These are phyloP conservation scores for Oreortyx pictus DNA, from an alignment of 2,797 vertebrate species.

Conservation along the genomic window DNA sequence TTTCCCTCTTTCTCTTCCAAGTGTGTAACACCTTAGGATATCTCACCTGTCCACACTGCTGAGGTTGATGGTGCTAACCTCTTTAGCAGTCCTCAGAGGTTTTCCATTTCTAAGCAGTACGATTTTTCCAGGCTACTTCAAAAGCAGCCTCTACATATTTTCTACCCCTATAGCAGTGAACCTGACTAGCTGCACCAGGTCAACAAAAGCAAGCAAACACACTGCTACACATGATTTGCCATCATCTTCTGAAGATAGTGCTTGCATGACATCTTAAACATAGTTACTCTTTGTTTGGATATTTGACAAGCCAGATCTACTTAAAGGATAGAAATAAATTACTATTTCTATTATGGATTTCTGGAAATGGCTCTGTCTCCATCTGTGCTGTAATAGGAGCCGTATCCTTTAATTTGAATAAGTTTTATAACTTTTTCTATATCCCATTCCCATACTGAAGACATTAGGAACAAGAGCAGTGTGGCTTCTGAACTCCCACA, in stretches of 20 bases:
- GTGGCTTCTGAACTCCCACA: neutral
- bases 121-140: neutral
- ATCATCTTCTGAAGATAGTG: neutral
- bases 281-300: neutral
- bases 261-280: neutral
- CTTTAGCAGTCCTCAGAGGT: neutral
- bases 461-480: neutral
- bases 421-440: neutral
- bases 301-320: neutral
- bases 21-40: neutral
- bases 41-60: neutral
- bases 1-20: neutral
- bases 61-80: neutral
- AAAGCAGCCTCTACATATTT: neutral
- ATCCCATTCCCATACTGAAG: neutral
- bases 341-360: neutral
- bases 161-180: neutral
- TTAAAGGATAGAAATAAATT: neutral
- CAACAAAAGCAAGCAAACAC: neutral
- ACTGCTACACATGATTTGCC: neutral
- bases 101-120: neutral
- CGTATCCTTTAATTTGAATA: neutral
- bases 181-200: neutral
- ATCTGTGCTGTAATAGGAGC: rapidly evolving
- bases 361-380: neutral